Evolutionary conservation across 2,113 vertebrate species (phyloP).

Genomic region (Puffinus mauretanicus): DNA sequence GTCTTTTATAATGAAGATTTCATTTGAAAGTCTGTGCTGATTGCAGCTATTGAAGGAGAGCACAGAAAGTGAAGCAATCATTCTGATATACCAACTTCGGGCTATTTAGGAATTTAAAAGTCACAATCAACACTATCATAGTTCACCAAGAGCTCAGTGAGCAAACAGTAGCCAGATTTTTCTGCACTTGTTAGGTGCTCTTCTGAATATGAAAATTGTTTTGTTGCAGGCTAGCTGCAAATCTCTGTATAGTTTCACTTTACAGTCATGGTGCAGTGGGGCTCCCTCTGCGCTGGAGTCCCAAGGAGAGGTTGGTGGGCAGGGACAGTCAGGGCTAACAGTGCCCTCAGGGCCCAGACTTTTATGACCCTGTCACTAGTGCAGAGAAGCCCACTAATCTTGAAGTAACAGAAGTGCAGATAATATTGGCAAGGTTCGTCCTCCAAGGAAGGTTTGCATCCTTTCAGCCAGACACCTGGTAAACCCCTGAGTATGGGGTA

Average conservation of each 20-base stretch:
- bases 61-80: neutral
- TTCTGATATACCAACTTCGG: neutral
- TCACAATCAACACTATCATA: neutral
- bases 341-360: neutral
- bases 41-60: constrained; percentile 27
- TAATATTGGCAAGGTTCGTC: neutral
- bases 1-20: constrained; percentile 42
- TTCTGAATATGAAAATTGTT: neutral
- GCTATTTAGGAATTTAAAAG: constrained; percentile 9
- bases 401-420: neutral
- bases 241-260: neutral
- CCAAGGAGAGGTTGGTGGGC: neutral
- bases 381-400: neutral
- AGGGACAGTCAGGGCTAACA: neutral
- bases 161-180: neutral
- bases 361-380: neutral
- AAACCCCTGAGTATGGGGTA: neutral
- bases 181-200: neutral
- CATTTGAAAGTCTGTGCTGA: constrained; percentile 2
- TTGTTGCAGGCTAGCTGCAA: neutral
- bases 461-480: neutral
- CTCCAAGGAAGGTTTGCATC: neutral
- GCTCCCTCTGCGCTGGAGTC: fast-evolving
- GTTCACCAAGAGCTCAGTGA: neutral
- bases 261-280: too few species aligned